Base-by-base conservation (phyloP, 2,888 invertebrate genomes). In the Gortyna flavago region DNA sequence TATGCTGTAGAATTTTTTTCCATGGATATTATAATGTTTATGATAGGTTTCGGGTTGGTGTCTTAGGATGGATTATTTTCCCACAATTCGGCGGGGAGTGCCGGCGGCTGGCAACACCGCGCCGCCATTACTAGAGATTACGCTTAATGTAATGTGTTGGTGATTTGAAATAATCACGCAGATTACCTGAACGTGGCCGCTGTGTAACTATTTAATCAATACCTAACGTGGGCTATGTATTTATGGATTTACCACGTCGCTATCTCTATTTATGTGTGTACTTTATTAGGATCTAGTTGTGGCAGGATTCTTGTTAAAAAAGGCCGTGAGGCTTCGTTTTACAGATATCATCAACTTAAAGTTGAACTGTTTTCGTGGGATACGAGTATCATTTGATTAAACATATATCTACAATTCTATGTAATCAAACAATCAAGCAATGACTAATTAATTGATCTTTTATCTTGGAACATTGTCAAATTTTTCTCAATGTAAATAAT, bases 91-190 rank as follows among this genome's bases (percentile, higher is more conserved):
- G 88, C 81, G 84, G 83, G 83, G 83, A 83, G 67, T 79, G 85
- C 87, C 83, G 88, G 90, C 90, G 91, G 90, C 93, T 93, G 93
- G 93, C 93, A 94, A 93, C 93, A 93, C 92, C 85, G 86, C 86
- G 92, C 92, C 92, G 93, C 94, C 94, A 95, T 96, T 95, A 94
- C 91, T 87, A 90, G 93, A 95, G 96, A 95, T 96, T 95, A 96
- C 95, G 93, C 93, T 93, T 95, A 95, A 95, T 96, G 95, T 95
- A 93, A 95, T 94, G 95, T 94, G 94, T 91, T 92, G 95, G 94
- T 93, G 95, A 96, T 96, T 96, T 95, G 95, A 96, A 96, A 96
- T 96, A 96, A 96, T 96, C 95, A 93, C 95, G 89, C 92, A 93
- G 95, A 95, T 95, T 95, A 95, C 93, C 86, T 89, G 90, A 86